phyloP scores from a whole-genome alignment of 2,113 vertebrate genomes.

The Nannospalax galili region DNA sequence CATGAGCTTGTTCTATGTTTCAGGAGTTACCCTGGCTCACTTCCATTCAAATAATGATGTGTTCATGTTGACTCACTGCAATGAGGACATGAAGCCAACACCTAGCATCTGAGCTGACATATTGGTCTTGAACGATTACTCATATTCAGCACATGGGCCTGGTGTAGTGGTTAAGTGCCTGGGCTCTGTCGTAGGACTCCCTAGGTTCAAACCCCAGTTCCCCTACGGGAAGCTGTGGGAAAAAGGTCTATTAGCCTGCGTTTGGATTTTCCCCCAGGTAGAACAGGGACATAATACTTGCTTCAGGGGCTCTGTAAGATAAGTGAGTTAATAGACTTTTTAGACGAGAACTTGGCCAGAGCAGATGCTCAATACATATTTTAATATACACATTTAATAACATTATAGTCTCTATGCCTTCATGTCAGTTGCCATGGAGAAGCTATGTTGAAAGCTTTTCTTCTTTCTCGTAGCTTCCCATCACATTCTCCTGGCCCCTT shows the following conservation, averaged over 20 bases:
- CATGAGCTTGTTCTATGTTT: accelerated
- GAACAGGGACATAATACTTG: not conserved
- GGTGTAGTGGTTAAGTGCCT: accelerated
- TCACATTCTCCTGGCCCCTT: not conserved
- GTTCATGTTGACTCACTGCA: not conserved
- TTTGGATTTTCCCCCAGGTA: not conserved
- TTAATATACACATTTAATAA: not conserved
- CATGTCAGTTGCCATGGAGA: not conserved
- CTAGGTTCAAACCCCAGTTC: not conserved
- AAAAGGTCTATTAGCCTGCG: not conserved
- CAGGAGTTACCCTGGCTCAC: not conserved
- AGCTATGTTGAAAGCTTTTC: too few relatives aligned
- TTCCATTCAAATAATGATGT: not conserved
- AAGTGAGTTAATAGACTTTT: not conserved
- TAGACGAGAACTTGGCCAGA: not conserved
- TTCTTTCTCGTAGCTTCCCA: not conserved
- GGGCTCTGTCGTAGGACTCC: not conserved
- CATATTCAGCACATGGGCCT: accelerated
- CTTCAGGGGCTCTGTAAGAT: not conserved
- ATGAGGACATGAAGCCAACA: not conserved
- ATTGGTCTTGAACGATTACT: not conserved
- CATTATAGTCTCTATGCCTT: not conserved
- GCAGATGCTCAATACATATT: not conserved
- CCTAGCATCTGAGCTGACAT: accelerated
- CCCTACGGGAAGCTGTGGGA: not conserved